These are phyloP conservation scores for Drosophila seclusa DNA, from an alignment of 2,888 invertebrate species.

Conservation along the genomic window DNA sequence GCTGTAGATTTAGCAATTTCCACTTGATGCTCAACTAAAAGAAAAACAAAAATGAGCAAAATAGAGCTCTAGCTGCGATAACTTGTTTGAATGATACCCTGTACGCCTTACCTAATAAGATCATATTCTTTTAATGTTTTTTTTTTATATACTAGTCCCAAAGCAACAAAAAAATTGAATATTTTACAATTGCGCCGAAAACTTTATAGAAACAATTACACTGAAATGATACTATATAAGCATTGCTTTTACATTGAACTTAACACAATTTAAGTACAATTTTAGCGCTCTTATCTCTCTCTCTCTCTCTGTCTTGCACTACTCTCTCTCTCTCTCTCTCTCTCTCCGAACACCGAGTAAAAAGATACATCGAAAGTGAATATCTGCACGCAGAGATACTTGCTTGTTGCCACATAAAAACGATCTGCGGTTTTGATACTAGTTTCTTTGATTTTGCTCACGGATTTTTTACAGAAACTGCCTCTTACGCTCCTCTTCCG, in stretches of 20 bases:
- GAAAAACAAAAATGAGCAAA: not conserved
- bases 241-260: not conserved
- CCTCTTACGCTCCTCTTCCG: not conserved
- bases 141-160: not conserved
- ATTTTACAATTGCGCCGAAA: not conserved
- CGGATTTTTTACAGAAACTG: not conserved
- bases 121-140: not conserved
- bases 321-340: not conserved
- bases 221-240: not conserved
- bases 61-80: not conserved
- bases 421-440: not conserved
- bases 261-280: not conserved
- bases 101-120: not conserved
- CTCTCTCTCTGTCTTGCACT: accelerated
- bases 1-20: conserved; percentile 11
- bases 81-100: not conserved
- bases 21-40: conserved; percentile 6
- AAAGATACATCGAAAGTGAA: not conserved
- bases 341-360: not conserved
- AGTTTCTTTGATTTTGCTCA: not conserved
- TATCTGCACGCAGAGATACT: not conserved
- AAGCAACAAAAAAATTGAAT: not conserved
- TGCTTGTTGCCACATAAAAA: not conserved
- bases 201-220: not conserved
- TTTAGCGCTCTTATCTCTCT: not conserved